Evolutionary conservation across 2,113 vertebrate genomes (phyloP).

Genomic region (Terrapene triunguis): DNA sequence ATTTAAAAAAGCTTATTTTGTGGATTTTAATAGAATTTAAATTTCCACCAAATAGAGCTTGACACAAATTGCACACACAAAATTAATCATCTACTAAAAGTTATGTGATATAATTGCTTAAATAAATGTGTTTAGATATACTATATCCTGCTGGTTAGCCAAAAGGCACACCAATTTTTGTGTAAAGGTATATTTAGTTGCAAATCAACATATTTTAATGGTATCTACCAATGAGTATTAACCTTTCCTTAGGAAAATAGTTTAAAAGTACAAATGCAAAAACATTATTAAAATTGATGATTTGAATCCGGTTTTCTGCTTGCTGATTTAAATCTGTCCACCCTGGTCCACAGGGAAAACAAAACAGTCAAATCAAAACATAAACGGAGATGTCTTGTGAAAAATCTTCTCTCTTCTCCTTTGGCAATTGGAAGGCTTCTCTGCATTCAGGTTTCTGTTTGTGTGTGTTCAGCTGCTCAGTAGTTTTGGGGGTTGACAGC

Average conservation of each 20-base stretch:
- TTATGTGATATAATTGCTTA: background rate
- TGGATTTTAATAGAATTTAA: background rate
- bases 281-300: background rate
- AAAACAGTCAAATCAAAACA: background rate
- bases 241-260: background rate
- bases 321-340: background rate
- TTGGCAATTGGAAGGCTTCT: background rate
- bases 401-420: background rate
- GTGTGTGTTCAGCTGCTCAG: conserved; percentile 37
- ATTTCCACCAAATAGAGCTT: background rate
- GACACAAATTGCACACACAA: background rate
- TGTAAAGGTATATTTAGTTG: background rate
- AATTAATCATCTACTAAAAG: background rate
- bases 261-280: background rate
- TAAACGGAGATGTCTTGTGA: background rate
- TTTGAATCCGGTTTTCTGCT: background rate
- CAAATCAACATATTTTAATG: background rate
- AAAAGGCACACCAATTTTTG: background rate
- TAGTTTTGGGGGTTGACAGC: conserved; percentile 56
- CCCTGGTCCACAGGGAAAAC: background rate
- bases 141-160: background rate
- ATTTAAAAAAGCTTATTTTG: background rate
- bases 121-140: background rate
- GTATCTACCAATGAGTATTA: background rate
- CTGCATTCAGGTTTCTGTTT: background rate